A percentile compares a stretch with the other conserved stretches of the same genome.
phyloP scores from a whole-genome alignment of 2,888 invertebrate genomes.

The Pachliopta kotzebuea region DNA sequence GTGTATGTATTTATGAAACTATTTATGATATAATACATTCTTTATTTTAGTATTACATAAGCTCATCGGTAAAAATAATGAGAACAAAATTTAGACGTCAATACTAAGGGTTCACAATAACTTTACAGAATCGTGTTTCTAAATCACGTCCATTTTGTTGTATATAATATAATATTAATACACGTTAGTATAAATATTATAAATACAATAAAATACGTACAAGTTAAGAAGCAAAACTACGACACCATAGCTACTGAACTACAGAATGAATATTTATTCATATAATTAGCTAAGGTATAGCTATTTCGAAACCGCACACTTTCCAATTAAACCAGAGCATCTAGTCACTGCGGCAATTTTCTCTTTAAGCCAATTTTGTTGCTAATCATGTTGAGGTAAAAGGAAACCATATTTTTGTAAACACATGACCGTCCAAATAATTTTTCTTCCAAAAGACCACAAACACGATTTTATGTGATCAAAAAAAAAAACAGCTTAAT shows the following conservation, averaged over 20 bases:
- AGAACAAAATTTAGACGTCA: neutral
- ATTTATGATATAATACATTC: neutral
- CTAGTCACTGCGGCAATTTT: neutral
- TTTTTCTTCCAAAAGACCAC: too few relatives aligned
- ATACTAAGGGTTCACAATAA: neutral
- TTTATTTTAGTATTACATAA: neutral
- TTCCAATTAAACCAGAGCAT: constrained; percentile 3
- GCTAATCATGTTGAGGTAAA: neutral
- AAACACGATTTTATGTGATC: too few relatives aligned
- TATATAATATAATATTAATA: neutral
- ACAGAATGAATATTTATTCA: constrained; percentile 27
- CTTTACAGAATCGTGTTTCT: neutral
- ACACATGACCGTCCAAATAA: too few relatives aligned
- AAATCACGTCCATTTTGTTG: neutral
- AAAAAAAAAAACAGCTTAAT: too few relatives aligned
- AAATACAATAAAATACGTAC: too few relatives aligned
- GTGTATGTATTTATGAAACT: neutral
- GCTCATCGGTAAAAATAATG: neutral
- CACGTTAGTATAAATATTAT: too few relatives aligned
- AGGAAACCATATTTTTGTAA: too few relatives aligned
- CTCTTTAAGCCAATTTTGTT: constrained; percentile 4
- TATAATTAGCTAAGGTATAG: constrained; percentile 17
- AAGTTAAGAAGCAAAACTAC: too few relatives aligned
- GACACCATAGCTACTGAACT: constrained; percentile 35
- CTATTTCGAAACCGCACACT: constrained; percentile 1